Evolutionary conservation across 2,888 invertebrate genomes (phyloP).

Genomic region (Standfussiana lucernea): DNA sequence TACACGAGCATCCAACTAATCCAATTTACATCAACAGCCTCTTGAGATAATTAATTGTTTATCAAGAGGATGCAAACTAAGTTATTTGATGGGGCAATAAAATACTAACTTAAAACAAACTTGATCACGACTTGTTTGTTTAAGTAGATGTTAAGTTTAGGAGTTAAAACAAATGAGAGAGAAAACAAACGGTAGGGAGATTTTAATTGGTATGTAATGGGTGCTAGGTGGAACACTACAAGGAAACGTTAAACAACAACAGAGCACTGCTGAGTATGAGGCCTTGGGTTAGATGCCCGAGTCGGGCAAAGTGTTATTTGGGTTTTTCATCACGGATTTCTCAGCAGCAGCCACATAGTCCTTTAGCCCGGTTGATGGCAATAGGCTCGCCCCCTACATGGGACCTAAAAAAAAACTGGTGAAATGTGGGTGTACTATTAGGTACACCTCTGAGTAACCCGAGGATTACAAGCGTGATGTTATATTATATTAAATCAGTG

Average conservation of each 20-base stretch:
- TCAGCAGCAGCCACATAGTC: too few relatives aligned
- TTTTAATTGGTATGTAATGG: constrained; percentile 16
- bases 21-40: constrained; percentile 53
- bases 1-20: constrained; percentile 44
- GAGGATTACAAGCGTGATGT: too few relatives aligned
- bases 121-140: constrained; percentile 57
- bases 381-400: too few relatives aligned
- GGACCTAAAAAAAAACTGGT: too few relatives aligned
- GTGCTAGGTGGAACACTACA: background rate
- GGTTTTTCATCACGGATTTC: too few relatives aligned
- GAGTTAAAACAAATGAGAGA: constrained; percentile 60
- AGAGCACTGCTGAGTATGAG: too few relatives aligned
- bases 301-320: too few relatives aligned
- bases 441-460: too few relatives aligned
- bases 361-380: too few relatives aligned
- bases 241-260: background rate
- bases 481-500: background rate
- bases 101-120: constrained; percentile 63
- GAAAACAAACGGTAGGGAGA: constrained; percentile 23
- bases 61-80: constrained; percentile 62
- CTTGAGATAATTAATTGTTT: constrained; percentile 65
- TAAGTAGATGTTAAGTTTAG: constrained; percentile 52
- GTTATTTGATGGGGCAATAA: constrained; percentile 62
- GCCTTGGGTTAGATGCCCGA: too few relatives aligned
- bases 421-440: too few relatives aligned